A percentile compares a stretch with the other conserved stretches of the same genome.
phyloP scores from a whole-genome alignment of 2,888 invertebrate genomes.

The Siphlonurus alternatus region DNA sequence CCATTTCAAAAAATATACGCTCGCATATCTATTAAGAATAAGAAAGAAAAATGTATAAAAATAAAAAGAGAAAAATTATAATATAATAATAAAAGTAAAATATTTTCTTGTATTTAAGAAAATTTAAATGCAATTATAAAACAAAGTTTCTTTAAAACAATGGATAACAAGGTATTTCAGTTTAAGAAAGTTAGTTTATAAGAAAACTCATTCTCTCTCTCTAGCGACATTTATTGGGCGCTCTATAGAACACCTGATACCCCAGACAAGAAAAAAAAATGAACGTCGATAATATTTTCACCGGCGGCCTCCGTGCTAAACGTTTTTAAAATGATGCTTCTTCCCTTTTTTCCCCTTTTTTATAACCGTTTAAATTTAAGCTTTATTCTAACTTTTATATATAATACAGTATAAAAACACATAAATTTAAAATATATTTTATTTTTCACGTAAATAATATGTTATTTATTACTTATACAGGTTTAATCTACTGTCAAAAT shows the following conservation, averaged over 20 bases:
- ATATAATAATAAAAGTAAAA: background rate
- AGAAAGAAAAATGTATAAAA: background rate
- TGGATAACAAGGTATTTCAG: background rate
- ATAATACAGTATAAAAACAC: no score
- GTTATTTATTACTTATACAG: no score
- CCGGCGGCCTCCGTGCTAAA: no score
- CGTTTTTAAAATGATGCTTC: no score
- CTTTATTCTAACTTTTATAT: no score
- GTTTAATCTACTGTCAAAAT: no score
- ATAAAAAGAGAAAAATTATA: background rate
- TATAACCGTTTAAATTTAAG: no score
- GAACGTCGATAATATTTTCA: no score
- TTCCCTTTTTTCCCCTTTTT: no score
- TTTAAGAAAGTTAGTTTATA: slow-evolving; percentile 1
- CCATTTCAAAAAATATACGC: background rate
- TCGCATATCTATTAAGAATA: background rate
- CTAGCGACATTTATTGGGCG: background rate
- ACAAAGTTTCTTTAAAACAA: background rate
- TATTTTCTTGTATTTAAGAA: background rate
- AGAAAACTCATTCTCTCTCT: slow-evolving; percentile 1
- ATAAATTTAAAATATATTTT: no score
- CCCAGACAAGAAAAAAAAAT: background rate
- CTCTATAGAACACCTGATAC: background rate
- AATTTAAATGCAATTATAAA: background rate
- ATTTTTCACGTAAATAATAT: no score